phyloP scores from a whole-genome alignment of 2,888 invertebrate species.

The Monoplex corrugatus region DNA sequence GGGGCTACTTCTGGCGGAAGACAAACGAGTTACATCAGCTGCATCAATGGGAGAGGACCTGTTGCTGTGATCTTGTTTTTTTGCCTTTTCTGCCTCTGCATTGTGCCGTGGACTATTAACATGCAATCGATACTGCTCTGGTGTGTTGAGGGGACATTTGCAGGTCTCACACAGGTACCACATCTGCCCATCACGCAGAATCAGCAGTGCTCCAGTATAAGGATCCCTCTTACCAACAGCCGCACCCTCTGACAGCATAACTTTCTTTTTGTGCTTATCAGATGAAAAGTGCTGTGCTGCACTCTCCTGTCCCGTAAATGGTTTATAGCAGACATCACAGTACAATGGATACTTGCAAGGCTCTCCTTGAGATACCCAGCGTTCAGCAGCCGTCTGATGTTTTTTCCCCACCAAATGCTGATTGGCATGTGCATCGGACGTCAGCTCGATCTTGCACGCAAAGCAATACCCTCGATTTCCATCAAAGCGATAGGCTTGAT shows the following conservation, averaged over 20 bases:
- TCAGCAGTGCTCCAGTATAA: constrained; percentile 39
- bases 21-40: background rate
- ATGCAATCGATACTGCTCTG: constrained; percentile 64
- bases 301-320: constrained; percentile 68
- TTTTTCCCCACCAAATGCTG: constrained; percentile 61
- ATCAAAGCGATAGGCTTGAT: constrained; percentile 55
- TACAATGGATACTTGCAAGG: constrained; percentile 52
- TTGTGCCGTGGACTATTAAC: constrained; percentile 62
- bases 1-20: background rate
- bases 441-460: constrained; percentile 60
- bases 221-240: background rate
- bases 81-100: constrained; percentile 52
- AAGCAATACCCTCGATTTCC: constrained; percentile 58
- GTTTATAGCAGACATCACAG: constrained; percentile 68
- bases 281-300: constrained; percentile 69
- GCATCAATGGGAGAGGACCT: constrained; percentile 1
- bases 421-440: constrained; percentile 57
- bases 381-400: constrained; percentile 54
- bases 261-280: constrained; percentile 66
- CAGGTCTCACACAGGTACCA: constrained; percentile 68
- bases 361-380: constrained; percentile 45
- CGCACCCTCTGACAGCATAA: constrained; percentile 34
- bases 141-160: constrained; percentile 64
- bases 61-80: constrained; percentile 32
- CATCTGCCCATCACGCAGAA: constrained; percentile 50